These are phyloP conservation scores for Hydra vulgaris DNA, from an alignment of 30 jellyfish, hydroid and myxozoan genomes.

Conservation along the genomic window DNA sequence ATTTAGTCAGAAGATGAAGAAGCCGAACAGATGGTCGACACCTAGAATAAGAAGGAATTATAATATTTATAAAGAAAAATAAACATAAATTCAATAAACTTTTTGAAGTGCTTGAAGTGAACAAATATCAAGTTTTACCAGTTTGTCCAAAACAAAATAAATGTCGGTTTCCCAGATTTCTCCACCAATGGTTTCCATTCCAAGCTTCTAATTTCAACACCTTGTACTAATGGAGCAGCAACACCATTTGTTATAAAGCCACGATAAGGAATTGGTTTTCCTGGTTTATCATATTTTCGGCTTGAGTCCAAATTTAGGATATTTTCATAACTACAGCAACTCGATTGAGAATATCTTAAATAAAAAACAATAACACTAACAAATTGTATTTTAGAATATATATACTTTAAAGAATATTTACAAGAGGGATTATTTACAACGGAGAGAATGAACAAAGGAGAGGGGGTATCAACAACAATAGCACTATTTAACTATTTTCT, in stretches of 20 bases:
- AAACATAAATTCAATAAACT: too few species aligned
- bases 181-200: slow-evolving; percentile 43
- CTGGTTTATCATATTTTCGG: slow-evolving; percentile 35
- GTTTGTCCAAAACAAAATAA: slow-evolving; percentile 42
- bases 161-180: slow-evolving; percentile 34
- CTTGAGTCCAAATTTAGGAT: slow-evolving; percentile 15
- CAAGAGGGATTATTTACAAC: too few species aligned
- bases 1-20: slow-evolving; percentile 19
- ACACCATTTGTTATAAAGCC: slow-evolving; percentile 17
- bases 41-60: slow-evolving; percentile 1
- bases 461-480: too few species aligned
- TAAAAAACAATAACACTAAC: neutral
- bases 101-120: too few species aligned
- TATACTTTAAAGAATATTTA: too few species aligned
- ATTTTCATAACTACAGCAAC: slow-evolving; percentile 37
- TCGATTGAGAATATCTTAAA: slow-evolving; percentile 30
- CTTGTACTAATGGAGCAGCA: slow-evolving; percentile 38
- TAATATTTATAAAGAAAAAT: too few species aligned
- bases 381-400: too few species aligned
- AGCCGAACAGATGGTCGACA: slow-evolving; percentile 43
- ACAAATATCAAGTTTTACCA: too few species aligned
- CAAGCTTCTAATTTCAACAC: slow-evolving; percentile 30
- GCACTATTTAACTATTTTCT: too few species aligned
- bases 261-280: slow-evolving; percentile 31
- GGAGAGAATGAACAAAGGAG: too few species aligned